These are phyloP conservation scores for Chironomus riparius DNA, from an alignment of 2,888 invertebrate species.

Conservation along the genomic window DNA sequence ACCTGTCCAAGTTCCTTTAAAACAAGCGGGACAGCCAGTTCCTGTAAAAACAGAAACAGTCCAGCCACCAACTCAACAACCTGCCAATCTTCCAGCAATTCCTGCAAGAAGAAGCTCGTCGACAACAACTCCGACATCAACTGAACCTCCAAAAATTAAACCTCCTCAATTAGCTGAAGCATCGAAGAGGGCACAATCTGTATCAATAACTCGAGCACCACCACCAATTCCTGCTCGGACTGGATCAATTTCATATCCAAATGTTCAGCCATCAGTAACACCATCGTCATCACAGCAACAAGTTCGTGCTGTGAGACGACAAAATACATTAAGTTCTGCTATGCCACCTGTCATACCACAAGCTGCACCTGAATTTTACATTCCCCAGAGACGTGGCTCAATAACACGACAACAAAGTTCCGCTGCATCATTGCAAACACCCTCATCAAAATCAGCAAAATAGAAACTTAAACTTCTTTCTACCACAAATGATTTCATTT, in stretches of 20 bases:
- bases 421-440: background rate
- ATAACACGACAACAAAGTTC: conserved; percentile 24
- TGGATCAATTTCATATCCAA: conserved; percentile 36
- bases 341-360: conserved; percentile 17
- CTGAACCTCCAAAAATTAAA: conserved; percentile 27
- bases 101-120: conserved; percentile 30
- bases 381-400: conserved; percentile 19
- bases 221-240: conserved; percentile 42
- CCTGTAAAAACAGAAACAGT: conserved; percentile 28
- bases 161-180: conserved; percentile 35
- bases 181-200: conserved; percentile 9
- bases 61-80: conserved; percentile 3
- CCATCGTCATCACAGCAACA: conserved; percentile 21
- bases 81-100: conserved; percentile 1
- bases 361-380: conserved; percentile 23
- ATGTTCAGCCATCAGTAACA: conserved; percentile 9
- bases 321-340: conserved; percentile 14
- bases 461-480: background rate
- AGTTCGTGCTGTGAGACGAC: conserved; percentile 8
- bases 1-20: conserved; percentile 23
- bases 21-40: conserved; percentile 27
- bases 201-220: conserved; percentile 32
- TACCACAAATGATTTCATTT: too few species aligned
- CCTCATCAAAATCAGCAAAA: conserved; percentile 11
- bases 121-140: conserved; percentile 28